These are phyloP conservation scores for Alligator mississippiensis DNA, from an alignment of 2,113 vertebrate species.

Conservation along the genomic window DNA sequence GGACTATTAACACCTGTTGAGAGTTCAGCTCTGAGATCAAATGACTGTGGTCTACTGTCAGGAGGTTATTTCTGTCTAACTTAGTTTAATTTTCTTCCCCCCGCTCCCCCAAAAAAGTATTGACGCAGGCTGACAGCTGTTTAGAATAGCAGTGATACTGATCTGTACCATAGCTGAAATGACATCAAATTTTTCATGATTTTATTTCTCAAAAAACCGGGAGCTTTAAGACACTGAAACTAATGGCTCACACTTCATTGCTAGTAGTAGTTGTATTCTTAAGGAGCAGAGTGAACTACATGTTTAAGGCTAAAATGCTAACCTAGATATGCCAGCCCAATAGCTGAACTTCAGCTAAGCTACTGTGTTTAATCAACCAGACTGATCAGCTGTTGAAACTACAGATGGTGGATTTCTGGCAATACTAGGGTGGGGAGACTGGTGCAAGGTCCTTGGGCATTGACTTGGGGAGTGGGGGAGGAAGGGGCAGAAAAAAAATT, in stretches of 20 bases:
- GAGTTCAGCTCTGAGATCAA: not conserved
- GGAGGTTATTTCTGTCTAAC: not conserved
- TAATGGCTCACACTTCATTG: rapidly evolving
- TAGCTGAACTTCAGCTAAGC: not conserved
- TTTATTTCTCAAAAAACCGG: not conserved
- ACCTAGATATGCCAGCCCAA: rapidly evolving
- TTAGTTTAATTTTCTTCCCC: too few relatives aligned
- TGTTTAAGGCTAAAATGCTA: not conserved
- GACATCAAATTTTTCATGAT: not conserved
- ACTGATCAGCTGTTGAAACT: not conserved
- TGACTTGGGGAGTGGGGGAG: too few relatives aligned
- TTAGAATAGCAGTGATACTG: not conserved
- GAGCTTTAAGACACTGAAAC: not conserved
- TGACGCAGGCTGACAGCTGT: not conserved
- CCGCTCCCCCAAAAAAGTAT: not conserved
- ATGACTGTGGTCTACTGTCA: not conserved
- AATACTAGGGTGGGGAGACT: not conserved
- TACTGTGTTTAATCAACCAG: not conserved
- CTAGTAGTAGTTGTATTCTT: not conserved
- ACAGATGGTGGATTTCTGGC: not conserved
- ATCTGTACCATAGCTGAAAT: not conserved
- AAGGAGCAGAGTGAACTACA: rapidly evolving
- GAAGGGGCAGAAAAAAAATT: too few relatives aligned
- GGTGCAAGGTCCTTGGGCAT: too few relatives aligned
- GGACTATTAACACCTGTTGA: not conserved